These are phyloP conservation scores for Temnothorax ravouxi DNA, from an alignment of 2,888 invertebrate genomes.

Conservation along the genomic window DNA sequence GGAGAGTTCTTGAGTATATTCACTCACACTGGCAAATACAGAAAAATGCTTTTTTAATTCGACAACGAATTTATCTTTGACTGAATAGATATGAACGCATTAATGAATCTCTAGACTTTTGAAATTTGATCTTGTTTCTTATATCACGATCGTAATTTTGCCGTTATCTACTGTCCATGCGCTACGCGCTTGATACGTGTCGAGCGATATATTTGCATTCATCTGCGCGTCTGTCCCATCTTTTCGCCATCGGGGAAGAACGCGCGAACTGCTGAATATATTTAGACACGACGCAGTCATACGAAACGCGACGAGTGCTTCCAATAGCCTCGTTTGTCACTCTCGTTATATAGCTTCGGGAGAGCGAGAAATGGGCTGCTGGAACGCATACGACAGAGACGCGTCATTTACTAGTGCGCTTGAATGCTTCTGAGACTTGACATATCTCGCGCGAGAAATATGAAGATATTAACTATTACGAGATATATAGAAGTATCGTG, in stretches of 20 bases:
- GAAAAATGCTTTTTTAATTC: not conserved
- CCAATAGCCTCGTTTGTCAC: conserved; percentile 63
- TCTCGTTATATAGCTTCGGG: conserved; percentile 46
- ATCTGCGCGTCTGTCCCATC: not conserved
- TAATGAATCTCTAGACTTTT: conserved; percentile 39
- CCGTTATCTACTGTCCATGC: conserved; percentile 30
- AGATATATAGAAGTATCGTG: not conserved
- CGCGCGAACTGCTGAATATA: conserved; percentile 60
- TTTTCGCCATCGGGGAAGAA: conserved; percentile 13
- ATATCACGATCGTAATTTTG: conserved; percentile 45
- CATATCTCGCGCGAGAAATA: conserved; percentile 14
- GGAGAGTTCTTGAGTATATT: not conserved
- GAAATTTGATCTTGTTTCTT: conserved; percentile 39
- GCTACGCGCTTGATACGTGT: conserved; percentile 33
- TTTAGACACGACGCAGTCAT: conserved; percentile 62
- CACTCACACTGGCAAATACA: not conserved
- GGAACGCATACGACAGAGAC: conserved; percentile 7
- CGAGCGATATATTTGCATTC: conserved; percentile 63
- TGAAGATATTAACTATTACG: conserved; percentile 8
- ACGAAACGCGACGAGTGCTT: conserved; percentile 57
- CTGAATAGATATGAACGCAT: conserved; percentile 31
- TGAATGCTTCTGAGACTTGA: conserved; percentile 36
- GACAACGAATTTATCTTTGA: not conserved
- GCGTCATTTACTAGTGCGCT: conserved; percentile 31
- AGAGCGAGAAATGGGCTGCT: conserved; percentile 36